Conservation (phyloP, 2,797 vertebrate genomes). For the Hafferia zeledoni region DNA sequence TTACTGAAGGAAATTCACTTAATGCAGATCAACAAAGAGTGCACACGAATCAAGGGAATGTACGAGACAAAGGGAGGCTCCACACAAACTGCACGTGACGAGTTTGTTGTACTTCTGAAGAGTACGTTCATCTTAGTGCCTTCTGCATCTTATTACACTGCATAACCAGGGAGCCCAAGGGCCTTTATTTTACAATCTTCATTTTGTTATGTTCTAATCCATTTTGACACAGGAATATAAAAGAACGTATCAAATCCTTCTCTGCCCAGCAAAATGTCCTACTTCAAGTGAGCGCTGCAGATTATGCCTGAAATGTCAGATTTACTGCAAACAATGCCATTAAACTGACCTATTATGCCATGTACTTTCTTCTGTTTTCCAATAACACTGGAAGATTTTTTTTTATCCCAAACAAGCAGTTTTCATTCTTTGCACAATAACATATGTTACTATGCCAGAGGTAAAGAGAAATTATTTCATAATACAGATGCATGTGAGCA, state of each 20-base stretch:
- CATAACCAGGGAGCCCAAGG: background rate
- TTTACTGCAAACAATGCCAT: slow-evolving; percentile 1
- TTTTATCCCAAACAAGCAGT: background rate
- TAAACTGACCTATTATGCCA: background rate
- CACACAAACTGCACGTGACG: background rate
- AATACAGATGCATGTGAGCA: background rate
- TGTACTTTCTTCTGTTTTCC: background rate
- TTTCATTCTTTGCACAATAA: background rate
- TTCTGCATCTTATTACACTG: background rate
- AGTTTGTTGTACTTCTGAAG: background rate
- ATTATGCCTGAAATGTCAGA: background rate
- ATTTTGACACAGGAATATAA: slow-evolving; percentile 6
- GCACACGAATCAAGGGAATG: background rate
- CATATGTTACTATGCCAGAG: background rate
- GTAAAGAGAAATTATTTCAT: background rate
- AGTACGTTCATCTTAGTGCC: slow-evolving; percentile 1
- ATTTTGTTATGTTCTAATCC: slow-evolving; percentile 30
- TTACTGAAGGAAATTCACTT: background rate
- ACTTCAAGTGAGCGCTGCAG: background rate
- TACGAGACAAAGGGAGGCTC: background rate
- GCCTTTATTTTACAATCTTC: background rate
- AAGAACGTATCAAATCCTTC: slow-evolving; percentile 10
- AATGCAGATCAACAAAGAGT: background rate
- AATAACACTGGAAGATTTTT: background rate
- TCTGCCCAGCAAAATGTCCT: slow-evolving; percentile 10